phyloP scores from a whole-genome alignment of 2,888 invertebrate species.

The Phyllotreta cruciferae region DNA sequence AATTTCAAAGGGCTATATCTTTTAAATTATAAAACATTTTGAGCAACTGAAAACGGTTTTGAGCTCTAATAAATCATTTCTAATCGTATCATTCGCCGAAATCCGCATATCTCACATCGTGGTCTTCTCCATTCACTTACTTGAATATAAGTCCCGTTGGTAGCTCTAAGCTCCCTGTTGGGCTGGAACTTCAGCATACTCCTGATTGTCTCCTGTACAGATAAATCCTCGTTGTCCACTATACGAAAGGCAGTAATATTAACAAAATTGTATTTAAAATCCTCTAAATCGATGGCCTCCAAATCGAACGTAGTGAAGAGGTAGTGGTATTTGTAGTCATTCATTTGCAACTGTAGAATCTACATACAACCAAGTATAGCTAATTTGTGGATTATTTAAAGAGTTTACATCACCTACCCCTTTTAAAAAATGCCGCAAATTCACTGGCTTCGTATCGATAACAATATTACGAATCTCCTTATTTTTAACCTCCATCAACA shows the following conservation, averaged over 20 bases:
- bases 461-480: slow-evolving; percentile 80
- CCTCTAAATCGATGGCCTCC: slow-evolving; percentile 72
- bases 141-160: slow-evolving; percentile 58
- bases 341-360: slow-evolving; percentile 84
- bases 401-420: too few species aligned
- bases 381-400: neutral
- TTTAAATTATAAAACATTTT: too few species aligned
- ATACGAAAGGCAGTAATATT: slow-evolving; percentile 80
- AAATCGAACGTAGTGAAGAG: slow-evolving; percentile 77
- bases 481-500: slow-evolving; percentile 75
- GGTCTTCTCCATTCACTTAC: slow-evolving; percentile 42
- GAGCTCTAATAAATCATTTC: too few species aligned
- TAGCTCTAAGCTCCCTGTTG: slow-evolving; percentile 43
- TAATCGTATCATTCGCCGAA: too few species aligned
- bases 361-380: slow-evolving; percentile 55
- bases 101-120: too few species aligned
- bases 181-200: slow-evolving; percentile 75
- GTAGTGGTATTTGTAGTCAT: slow-evolving; percentile 85
- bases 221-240: slow-evolving; percentile 72
- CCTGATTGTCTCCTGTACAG: slow-evolving; percentile 71
- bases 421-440: slow-evolving; percentile 76
- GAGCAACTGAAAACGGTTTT: too few species aligned
- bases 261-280: slow-evolving; percentile 78
- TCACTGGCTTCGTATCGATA: slow-evolving; percentile 75
- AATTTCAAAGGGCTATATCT: too few species aligned